Conservation (phyloP, 2,888 invertebrate genomes). For the Hesperia comma region DNA sequence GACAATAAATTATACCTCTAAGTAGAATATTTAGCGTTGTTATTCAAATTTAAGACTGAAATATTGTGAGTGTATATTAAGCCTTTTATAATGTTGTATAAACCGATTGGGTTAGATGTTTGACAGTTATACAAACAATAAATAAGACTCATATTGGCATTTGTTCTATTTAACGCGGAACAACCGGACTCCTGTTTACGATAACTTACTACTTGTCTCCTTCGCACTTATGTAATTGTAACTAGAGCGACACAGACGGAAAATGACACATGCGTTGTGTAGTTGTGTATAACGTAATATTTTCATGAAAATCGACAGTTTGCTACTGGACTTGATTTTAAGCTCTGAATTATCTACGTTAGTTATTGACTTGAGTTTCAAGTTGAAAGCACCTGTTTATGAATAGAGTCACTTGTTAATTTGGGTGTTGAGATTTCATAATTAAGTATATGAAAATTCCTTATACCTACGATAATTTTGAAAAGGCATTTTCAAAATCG, state of each 20-base stretch:
- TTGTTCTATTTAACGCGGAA: conserved; percentile 30
- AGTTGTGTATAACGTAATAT: conserved; percentile 18
- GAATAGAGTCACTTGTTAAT: too few relatives aligned
- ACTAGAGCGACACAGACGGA: conserved; percentile 3
- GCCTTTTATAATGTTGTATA: conserved; percentile 22
- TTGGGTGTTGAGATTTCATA: too few relatives aligned
- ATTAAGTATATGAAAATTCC: too few relatives aligned
- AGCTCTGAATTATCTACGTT: conserved; percentile 14
- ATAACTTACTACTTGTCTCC: conserved; percentile 15
- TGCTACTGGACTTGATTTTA: conserved; percentile 22
- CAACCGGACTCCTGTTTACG: conserved; percentile 24
- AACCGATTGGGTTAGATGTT: conserved; percentile 20
- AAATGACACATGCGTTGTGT: conserved; percentile 15
- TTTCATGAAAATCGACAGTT: conserved; percentile 15
- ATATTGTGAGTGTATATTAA: conserved; percentile 19
- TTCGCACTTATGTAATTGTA: conserved; percentile 15
- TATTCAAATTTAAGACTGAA: conserved; percentile 4
- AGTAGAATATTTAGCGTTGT: conserved; percentile 10
- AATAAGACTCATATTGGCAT: conserved; percentile 32
- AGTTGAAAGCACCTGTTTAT: too few relatives aligned
- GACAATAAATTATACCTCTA: conserved; percentile 4
- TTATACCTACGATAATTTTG: too few relatives aligned
- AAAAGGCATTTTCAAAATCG: too few relatives aligned
- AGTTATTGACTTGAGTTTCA: conserved; percentile 1
- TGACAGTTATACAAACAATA: conserved; percentile 33